phyloP scores from a whole-genome alignment of 1,140 invertebrate species.

The Condylostylus longicornis region DNA sequence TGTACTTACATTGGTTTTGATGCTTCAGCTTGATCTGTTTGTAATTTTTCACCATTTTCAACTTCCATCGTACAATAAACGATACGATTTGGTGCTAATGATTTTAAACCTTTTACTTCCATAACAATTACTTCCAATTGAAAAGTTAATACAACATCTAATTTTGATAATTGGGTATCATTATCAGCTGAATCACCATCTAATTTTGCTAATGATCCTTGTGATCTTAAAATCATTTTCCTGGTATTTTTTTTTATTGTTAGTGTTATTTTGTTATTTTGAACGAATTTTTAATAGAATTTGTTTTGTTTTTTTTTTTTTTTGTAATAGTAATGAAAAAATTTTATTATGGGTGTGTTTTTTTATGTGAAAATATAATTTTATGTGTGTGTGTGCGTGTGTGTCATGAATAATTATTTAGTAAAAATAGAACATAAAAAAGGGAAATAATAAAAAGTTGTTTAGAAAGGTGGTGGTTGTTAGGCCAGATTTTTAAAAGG shows the following conservation, averaged over 20 bases:
- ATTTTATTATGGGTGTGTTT: too few relatives aligned
- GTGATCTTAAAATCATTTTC: constrained; percentile 50
- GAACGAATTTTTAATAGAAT: neutral
- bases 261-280: neutral
- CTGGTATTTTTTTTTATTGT: constrained; percentile 3
- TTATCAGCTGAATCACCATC: constrained; percentile 78
- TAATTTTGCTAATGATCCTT: constrained; percentile 83
- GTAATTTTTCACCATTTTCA: constrained; percentile 92
- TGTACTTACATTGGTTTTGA: constrained; percentile 92
- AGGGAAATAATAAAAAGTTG: too few relatives aligned
- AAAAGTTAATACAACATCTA: constrained; percentile 93
- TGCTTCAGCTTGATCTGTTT: constrained; percentile 98
- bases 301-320: too few relatives aligned
- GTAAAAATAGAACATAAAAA: too few relatives aligned
- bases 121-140: constrained; percentile 95
- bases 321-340: too few relatives aligned
- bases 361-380: too few relatives aligned
- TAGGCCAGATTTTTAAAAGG: too few relatives aligned
- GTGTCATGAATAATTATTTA: too few relatives aligned
- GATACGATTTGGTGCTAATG: constrained; percentile 87
- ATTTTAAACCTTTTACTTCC: constrained; percentile 97
- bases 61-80: constrained; percentile 99
- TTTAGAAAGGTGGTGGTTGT: too few relatives aligned
- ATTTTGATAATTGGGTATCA: constrained; percentile 81
- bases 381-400: too few relatives aligned